Base-by-base conservation (phyloP, 2,113 vertebrate genomes). In the Esox niger region DNA sequence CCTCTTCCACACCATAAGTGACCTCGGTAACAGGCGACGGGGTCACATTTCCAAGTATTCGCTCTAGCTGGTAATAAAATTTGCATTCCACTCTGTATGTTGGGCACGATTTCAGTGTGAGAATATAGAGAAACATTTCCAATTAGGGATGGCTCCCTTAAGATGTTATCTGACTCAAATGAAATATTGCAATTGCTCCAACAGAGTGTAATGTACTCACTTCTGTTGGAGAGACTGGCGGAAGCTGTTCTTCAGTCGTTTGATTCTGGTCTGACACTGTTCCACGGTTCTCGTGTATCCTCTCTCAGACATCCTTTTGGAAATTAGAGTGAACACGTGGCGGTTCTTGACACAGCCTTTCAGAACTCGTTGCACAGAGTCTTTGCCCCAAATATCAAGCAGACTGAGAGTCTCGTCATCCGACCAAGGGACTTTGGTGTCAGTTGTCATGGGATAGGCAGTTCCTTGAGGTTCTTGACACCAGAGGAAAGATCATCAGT, bases 241-340 rank as follows among this genome's bases (percentile, higher is more conserved):
- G 69, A 86, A 88, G 35, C 79, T 75, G 33, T 88, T 89, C 80
- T 89, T 89, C 32, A 91, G 82, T 0, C 87, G 82, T 58, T 91
- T 91, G 74, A 91, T 89, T 64, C 90, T 82, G 30, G 87, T 88
- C 73, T 90, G 88, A 62, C 90, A 91, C 64, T 91, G 90, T 30
- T 90, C 88, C 49, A 84, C 87, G 0, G 86, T 85, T 61, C 90
- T 84, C 64, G 74, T 67, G 73, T 87, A 88, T 68, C 88, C 90
- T 67, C 81, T 72, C 78, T 89, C 87, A 0, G 66, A 73, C 81
- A 91, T 86, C 73, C 79, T 88, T 60, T 88, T 86, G 1, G 90
- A 84, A 20, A 91, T 90, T 32, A 90, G 85, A 1, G 84, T 83
- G 69, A 89, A 88, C 25, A 91, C 88, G 80, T 89, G 90, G 0